Conservation (phyloP, 2,888 invertebrate genomes). For the Cyclophora albipunctata region DNA sequence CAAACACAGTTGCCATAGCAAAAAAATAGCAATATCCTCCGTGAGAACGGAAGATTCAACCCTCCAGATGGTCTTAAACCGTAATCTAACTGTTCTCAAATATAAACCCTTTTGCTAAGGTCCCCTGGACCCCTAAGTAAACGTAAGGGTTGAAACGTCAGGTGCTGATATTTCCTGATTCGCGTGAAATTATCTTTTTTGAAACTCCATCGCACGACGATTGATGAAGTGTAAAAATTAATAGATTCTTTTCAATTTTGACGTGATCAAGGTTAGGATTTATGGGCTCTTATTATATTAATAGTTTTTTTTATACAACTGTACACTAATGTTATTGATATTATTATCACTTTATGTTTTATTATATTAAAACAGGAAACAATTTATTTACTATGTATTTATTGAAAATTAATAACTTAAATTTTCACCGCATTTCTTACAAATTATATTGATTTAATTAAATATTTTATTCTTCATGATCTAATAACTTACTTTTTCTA, state of each 20-base stretch:
- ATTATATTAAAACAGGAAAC: too few species aligned
- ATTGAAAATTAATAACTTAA: too few species aligned
- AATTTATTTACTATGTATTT: too few species aligned
- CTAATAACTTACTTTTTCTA: too few species aligned
- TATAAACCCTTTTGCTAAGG: constrained; percentile 55
- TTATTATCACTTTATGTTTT: too few species aligned
- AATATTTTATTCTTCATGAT: too few species aligned
- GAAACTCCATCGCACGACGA: constrained; percentile 45
- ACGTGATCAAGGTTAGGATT: constrained; percentile 14
- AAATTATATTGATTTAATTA: too few species aligned
- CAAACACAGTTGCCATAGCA: too few species aligned
- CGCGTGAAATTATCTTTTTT: constrained; percentile 68
- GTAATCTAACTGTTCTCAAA: constrained; percentile 59
- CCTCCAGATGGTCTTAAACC: constrained; percentile 55
- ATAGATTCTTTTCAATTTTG: constrained; percentile 42
- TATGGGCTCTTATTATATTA: constrained; percentile 6
- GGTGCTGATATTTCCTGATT: constrained; percentile 68
- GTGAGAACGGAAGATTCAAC: constrained; percentile 59
- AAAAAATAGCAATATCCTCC: constrained; percentile 29
- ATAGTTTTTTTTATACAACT: too few species aligned
- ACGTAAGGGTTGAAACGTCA: constrained; percentile 50
- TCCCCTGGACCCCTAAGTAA: constrained; percentile 16
- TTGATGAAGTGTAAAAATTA: constrained; percentile 68
- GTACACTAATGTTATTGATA: too few species aligned
- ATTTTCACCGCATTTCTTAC: too few species aligned